Evolutionary conservation across 1,140 invertebrate species (phyloP).

Genomic region (Drosophila ercepeae): DNA sequence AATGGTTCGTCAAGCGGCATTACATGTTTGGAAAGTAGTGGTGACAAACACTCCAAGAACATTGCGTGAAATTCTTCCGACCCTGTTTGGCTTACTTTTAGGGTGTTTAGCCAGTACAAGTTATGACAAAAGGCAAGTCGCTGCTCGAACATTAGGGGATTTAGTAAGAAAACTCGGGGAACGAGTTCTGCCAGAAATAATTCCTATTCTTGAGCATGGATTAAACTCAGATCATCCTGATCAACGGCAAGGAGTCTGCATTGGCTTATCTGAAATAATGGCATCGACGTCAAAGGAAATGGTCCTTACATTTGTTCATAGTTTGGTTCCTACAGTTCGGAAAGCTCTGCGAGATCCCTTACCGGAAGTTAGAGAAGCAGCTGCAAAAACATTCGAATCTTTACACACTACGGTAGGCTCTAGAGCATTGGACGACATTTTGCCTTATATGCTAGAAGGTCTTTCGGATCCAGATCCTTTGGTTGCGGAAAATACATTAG

Average conservation of each 20-base stretch:
- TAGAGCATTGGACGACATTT: constrained; percentile 98
- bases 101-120: constrained; percentile 97
- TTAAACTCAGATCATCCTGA: constrained; percentile 95
- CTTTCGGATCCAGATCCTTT: constrained; percentile 90
- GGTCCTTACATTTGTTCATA: constrained; percentile 96
- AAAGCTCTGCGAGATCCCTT: constrained; percentile 97
- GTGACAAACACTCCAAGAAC: constrained; percentile 98
- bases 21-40: constrained; percentile 99
- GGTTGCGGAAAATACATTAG: constrained; percentile 93
- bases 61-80: constrained; percentile 97
- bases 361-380: constrained; percentile 96
- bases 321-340: constrained; percentile 97
- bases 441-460: constrained; percentile 94
- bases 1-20: constrained; percentile 97
- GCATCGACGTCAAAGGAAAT: constrained; percentile 97
- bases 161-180: constrained; percentile 98
- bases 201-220: constrained; percentile 97
- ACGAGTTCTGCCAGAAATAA: constrained; percentile 98
- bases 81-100: constrained; percentile 95
- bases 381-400: constrained; percentile 98
- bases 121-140: constrained; percentile 97
- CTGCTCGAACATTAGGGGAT: constrained; percentile 97
- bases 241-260: constrained; percentile 98
- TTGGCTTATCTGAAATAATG: constrained; percentile 99
- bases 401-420: constrained; percentile 97